Conservation (phyloP, 1,140 invertebrate genomes). For the Heterodera carotae region DNA sequence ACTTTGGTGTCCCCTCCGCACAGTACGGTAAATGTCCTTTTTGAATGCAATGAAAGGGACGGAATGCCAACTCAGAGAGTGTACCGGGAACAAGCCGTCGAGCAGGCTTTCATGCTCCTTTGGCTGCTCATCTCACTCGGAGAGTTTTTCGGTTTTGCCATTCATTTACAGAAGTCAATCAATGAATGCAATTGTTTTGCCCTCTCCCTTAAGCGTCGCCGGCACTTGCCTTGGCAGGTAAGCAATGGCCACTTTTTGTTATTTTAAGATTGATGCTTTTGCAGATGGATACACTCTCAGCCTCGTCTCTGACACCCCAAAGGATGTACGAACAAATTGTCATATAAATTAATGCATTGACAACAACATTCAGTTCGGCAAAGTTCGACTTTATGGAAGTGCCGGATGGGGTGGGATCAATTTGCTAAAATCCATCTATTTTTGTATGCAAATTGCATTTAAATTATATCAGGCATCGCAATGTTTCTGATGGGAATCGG, state of each 20-base stretch:
- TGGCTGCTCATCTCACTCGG: constrained; percentile 88
- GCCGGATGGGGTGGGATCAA: constrained; percentile 72
- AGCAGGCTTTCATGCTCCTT: constrained; percentile 91
- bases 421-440: neutral
- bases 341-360: constrained; percentile 2
- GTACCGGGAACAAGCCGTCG: constrained; percentile 82
- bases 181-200: neutral
- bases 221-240: constrained; percentile 90
- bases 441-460: neutral
- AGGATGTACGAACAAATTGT: constrained; percentile 25
- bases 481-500: constrained; percentile 17
- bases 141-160: constrained; percentile 78
- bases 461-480: neutral
- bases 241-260: neutral
- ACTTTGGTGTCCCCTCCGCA: constrained; percentile 87
- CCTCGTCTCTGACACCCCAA: constrained; percentile 52
- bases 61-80: constrained; percentile 72
- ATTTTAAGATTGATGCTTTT: neutral
- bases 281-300: constrained; percentile 71
- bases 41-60: neutral
- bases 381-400: constrained; percentile 97
- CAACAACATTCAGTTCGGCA: constrained; percentile 79
- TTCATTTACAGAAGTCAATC: neutral
- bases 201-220: constrained; percentile 74
- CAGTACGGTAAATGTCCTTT: constrained; percentile 70